Percentiles rank a stretch among this genome's conserved stretches.
phyloP scores from a whole-genome alignment of 1,140 invertebrate species.

The Trigoniulus corallinus region DNA sequence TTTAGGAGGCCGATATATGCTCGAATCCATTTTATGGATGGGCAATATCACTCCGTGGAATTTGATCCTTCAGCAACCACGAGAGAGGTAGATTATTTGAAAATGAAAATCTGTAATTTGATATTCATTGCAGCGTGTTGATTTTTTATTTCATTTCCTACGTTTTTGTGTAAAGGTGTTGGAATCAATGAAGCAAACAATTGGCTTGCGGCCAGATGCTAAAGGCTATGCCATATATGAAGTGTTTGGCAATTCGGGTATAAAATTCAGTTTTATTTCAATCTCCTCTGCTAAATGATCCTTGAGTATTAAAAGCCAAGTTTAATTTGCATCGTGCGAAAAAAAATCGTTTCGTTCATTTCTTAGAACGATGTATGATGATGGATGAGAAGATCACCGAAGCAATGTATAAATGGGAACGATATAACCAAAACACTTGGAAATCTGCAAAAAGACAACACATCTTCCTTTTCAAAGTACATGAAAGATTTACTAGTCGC shows the following conservation, averaged over 20 bases:
- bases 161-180: constrained; percentile 36
- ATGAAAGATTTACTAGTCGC: background rate
- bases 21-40: constrained; percentile 82
- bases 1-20: constrained; percentile 66
- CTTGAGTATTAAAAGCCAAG: background rate
- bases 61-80: constrained; percentile 88
- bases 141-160: no score
- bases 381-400: constrained; percentile 79
- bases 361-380: constrained; percentile 59
- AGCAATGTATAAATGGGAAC: constrained; percentile 90
- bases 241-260: constrained; percentile 39
- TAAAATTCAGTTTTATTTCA: background rate
- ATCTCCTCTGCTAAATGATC: no score
- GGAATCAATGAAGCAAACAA: constrained; percentile 75
- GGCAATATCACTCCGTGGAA: constrained; percentile 83
- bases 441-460: constrained; percentile 19
- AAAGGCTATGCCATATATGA: constrained; percentile 65
- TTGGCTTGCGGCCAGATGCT: constrained; percentile 67
- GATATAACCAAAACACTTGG: constrained; percentile 32
- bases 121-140: no score
- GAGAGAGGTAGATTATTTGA: constrained; percentile 43
- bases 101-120: background rate
- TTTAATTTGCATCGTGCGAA: background rate
- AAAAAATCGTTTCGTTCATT: constrained; percentile 18
- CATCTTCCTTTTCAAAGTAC: constrained; percentile 29